These are phyloP conservation scores for Dascillus cervinus DNA, from an alignment of 2,888 invertebrate genomes.

Conservation along the genomic window DNA sequence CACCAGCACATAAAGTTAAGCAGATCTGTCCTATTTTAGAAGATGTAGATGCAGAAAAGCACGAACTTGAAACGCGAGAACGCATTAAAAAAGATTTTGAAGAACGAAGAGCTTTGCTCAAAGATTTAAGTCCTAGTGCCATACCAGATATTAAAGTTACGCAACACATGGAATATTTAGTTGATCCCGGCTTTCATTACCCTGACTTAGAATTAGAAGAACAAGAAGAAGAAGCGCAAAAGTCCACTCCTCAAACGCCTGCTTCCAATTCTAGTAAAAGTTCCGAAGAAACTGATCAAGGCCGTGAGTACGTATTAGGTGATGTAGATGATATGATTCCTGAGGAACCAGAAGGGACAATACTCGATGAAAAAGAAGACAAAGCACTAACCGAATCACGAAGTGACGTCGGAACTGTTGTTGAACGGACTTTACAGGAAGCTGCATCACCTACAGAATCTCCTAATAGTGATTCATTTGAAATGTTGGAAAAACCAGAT, in stretches of 20 bases:
- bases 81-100: constrained; percentile 37
- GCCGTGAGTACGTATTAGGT: constrained; percentile 54
- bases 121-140: constrained; percentile 54
- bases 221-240: constrained; percentile 35
- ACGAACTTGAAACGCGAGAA: constrained; percentile 44
- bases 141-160: constrained; percentile 58
- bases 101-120: constrained; percentile 41
- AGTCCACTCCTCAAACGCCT: constrained; percentile 53
- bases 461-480: constrained; percentile 77
- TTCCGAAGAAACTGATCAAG: constrained; percentile 58
- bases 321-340: constrained; percentile 49
- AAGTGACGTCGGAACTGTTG: constrained; percentile 51
- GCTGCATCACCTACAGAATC: constrained; percentile 55
- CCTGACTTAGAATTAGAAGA: constrained; percentile 45
- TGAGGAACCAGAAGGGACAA: constrained; percentile 46
- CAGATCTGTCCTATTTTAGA: constrained; percentile 44
- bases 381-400: constrained; percentile 38
- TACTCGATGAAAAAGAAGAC: constrained; percentile 35
- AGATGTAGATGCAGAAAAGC: constrained; percentile 46
- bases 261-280: constrained; percentile 57
- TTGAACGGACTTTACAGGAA: constrained; percentile 50
- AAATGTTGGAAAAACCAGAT: constrained; percentile 79
- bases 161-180: constrained; percentile 49
- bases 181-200: constrained; percentile 41
- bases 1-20: constrained; percentile 42